Base-by-base conservation (phyloP, 2,888 invertebrate species). In the Heliconius cydno region DNA sequence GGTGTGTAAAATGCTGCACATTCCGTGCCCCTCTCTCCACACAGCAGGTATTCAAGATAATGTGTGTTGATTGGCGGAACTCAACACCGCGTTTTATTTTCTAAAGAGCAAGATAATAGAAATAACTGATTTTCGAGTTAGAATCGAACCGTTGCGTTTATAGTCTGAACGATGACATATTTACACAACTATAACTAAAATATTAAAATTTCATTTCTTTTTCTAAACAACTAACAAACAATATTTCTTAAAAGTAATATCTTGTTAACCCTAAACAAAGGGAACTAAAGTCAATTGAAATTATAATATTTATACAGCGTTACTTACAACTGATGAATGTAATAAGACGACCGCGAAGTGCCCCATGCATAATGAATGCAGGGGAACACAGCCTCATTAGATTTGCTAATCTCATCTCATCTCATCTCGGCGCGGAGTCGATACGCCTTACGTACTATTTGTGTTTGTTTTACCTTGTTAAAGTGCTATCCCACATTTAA, bases 401-500 rank as follows among this genome's bases (percentile, higher is more conserved):
- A 87, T 88, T 87, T 85, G 86, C 86, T 88, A 87, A 88, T 88
- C 87, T 84, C 85, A 87, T 87, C 85, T 84, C 85, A 34, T 34
- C 34, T 34, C 34, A 34, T 34, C 34, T 82, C 81, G 79, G 82
- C 84, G 74, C 52, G 76, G 75, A 79, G 76, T 63, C 25, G 70
- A 74, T 65, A 65, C 65, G 70, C 86, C 86, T 87, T 87, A 84
- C 84, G 70, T 12, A 46, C 25, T 82, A 34, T 6, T 22, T 57
- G 9, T 57, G 71, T 79, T 76, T 52, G 52, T 52, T 52, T 12
- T 38, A 67, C 30, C 52, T 46, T 34, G 2, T 46, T 15, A 25
- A n/a, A 25, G 15, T 7, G 25, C 34, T 34, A 34, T 34, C 34
- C 46, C 46, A 46, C 46, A 46, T 46, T 52, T 52, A 19, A 19